A percentile compares a stretch with the other conserved stretches of the same genome.
phyloP scores from a whole-genome alignment of 1,140 invertebrate species.

The Drosophila pruinosa region DNA sequence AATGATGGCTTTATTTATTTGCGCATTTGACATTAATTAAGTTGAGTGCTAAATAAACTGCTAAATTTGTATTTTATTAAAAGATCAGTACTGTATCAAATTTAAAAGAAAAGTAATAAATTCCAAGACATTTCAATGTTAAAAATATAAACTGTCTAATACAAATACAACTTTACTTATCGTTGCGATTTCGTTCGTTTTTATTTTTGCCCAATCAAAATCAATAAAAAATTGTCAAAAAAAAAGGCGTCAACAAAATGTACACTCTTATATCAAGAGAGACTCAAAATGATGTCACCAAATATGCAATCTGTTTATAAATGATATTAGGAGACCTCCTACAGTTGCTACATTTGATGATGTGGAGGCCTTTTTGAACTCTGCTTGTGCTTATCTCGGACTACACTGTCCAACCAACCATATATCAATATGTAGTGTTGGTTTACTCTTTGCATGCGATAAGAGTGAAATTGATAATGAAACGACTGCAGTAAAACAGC shows the following conservation, averaged over 20 bases:
- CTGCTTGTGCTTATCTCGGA: background rate
- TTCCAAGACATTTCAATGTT: too few species aligned
- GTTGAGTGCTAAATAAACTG: too few species aligned
- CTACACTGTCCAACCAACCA: background rate
- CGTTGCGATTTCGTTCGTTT: too few species aligned
- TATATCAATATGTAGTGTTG: constrained; percentile 4
- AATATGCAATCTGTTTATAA: background rate
- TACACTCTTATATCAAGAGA: background rate
- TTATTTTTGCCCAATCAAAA: background rate
- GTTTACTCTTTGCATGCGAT: constrained; percentile 3
- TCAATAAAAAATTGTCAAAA: background rate
- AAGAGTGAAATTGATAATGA: constrained; percentile 45
- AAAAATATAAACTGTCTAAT: too few species aligned
- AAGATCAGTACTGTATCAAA: too few species aligned
- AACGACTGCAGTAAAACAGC: constrained; percentile 12
- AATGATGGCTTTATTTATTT: too few species aligned
- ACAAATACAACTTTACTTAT: too few species aligned
- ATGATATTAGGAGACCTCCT: background rate
- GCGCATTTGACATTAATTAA: too few species aligned
- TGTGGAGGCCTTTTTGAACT: background rate
- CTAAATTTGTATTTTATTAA: too few species aligned
- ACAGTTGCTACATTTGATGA: background rate
- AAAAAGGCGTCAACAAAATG: background rate
- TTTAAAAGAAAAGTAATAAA: too few species aligned
- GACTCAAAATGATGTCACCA: constrained; percentile 7